phyloP scores from a whole-genome alignment of 2,797 vertebrate genomes.

The Crocidura indochinensis region DNA sequence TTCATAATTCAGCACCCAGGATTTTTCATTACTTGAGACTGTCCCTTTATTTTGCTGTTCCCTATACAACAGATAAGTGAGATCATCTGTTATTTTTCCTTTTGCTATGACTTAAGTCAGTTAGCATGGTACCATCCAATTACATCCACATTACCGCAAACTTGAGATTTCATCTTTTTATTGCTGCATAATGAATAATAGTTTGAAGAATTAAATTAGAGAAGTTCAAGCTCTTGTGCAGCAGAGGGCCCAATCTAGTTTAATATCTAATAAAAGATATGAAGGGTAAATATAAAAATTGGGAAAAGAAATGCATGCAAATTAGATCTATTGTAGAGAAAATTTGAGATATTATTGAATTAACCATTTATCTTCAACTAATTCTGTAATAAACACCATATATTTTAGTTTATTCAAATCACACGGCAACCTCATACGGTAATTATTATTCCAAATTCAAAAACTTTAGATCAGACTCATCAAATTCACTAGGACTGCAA shows the following conservation, averaged over 20 bases:
- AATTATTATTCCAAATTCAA: conserved; percentile 36
- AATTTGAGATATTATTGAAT: conserved; percentile 18
- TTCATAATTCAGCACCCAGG: too few species aligned
- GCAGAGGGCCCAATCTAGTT: not conserved
- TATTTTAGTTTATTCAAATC: not conserved
- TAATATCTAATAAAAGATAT: not conserved
- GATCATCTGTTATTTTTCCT: too few species aligned
- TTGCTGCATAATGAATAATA: not conserved
- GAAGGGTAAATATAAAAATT: not conserved
- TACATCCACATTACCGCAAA: too few species aligned
- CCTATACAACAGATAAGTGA: too few species aligned
- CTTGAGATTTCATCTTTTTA: not conserved
- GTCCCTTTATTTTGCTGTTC: too few species aligned
- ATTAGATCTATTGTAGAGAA: not conserved
- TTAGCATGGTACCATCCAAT: too few species aligned
- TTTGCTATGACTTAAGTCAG: too few species aligned
- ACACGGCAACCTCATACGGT: not conserved
- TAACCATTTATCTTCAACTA: conserved; percentile 31
- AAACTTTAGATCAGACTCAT: not conserved
- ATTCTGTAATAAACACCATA: conserved; percentile 50
- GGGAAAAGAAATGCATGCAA: conserved; percentile 12
- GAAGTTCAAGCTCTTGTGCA: not conserved
- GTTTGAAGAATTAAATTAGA: not conserved
- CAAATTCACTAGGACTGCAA: not conserved
- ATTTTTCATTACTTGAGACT: too few species aligned